Conservation (phyloP, 2,888 invertebrate genomes). For the Eupeodes latifasciatus region DNA sequence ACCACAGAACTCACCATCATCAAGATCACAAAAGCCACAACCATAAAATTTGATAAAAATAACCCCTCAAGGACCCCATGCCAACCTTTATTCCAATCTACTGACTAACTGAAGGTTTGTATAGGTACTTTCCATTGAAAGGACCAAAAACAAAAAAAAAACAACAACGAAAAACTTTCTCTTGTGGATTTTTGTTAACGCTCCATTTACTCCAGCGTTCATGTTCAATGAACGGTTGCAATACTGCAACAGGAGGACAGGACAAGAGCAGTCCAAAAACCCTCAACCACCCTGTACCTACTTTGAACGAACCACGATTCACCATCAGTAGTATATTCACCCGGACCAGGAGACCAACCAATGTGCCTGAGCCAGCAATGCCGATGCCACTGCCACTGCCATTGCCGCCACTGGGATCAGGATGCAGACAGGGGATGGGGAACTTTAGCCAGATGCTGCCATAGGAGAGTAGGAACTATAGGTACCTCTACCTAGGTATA, state of each 20-base stretch:
- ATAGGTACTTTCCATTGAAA: conserved; percentile 1
- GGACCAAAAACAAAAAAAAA: conserved; percentile 8
- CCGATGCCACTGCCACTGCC: not conserved
- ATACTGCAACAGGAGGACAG: conserved; percentile 34
- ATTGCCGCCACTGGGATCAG: conserved; percentile 25
- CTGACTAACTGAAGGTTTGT: conserved; percentile 8
- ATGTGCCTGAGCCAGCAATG: not conserved
- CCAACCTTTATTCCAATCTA: conserved; percentile 6
- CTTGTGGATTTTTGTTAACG: conserved; percentile 58
- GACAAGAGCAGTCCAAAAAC: conserved; percentile 5
- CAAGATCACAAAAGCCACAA: conserved; percentile 68
- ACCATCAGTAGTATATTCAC: not conserved
- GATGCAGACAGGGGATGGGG: not conserved
- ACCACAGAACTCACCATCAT: conserved; percentile 60
- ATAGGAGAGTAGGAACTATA: not conserved
- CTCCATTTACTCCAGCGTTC: conserved; percentile 67
- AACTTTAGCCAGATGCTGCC: conserved; percentile 52
- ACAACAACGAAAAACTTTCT: conserved; percentile 35
- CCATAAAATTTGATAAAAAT: conserved; percentile 73
- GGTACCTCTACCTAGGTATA: too few relatives aligned
- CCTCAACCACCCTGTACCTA: not conserved
- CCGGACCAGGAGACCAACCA: not conserved
- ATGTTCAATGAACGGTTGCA: conserved; percentile 67
- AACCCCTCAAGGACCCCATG: conserved; percentile 41
- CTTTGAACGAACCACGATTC: not conserved